A percentile compares a stretch with the other conserved stretches of the same genome.
phyloP scores from a whole-genome alignment of 2,888 invertebrate genomes.

The Pimpla rufipes region DNA sequence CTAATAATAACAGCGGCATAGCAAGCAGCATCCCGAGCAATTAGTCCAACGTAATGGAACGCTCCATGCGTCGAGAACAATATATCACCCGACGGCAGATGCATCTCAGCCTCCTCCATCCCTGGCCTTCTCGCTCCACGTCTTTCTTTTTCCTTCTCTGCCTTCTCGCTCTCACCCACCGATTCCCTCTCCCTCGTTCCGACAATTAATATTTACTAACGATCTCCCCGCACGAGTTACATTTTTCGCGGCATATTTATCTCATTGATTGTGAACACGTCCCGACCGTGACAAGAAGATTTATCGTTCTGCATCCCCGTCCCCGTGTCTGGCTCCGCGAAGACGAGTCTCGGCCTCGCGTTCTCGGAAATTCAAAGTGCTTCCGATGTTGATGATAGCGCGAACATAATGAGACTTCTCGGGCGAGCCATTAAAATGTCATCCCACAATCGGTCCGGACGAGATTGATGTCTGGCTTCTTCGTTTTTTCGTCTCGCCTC shows the following conservation, averaged over 20 bases:
- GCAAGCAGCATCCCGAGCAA: slow-evolving; percentile 55
- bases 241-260: slow-evolving; percentile 47
- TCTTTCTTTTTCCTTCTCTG: slow-evolving; percentile 26
- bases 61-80: slow-evolving; percentile 52
- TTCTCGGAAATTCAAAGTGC: slow-evolving; percentile 37
- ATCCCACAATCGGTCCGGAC: slow-evolving; percentile 14
- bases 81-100: slow-evolving; percentile 56
- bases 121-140: slow-evolving; percentile 3
- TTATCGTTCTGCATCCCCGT: slow-evolving; percentile 25
- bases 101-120: slow-evolving; percentile 47
- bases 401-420: slow-evolving; percentile 31
- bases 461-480: slow-evolving; percentile 28
- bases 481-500: neutral
- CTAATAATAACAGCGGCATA: slow-evolving; percentile 58
- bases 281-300: slow-evolving; percentile 38
- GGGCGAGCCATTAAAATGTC: slow-evolving; percentile 31
- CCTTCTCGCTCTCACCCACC: neutral
- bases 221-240: slow-evolving; percentile 49
- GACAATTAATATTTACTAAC: slow-evolving; percentile 65
- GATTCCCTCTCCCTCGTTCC: slow-evolving; percentile 45
- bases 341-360: neutral
- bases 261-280: slow-evolving; percentile 53
- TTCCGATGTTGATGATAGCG: slow-evolving; percentile 27
- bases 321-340: neutral
- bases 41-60: slow-evolving; percentile 63